Percentiles rank a stretch among this genome's conserved stretches.
Conservation (phyloP, 2,888 invertebrate genomes). For the Galerucella pusilla region DNA sequence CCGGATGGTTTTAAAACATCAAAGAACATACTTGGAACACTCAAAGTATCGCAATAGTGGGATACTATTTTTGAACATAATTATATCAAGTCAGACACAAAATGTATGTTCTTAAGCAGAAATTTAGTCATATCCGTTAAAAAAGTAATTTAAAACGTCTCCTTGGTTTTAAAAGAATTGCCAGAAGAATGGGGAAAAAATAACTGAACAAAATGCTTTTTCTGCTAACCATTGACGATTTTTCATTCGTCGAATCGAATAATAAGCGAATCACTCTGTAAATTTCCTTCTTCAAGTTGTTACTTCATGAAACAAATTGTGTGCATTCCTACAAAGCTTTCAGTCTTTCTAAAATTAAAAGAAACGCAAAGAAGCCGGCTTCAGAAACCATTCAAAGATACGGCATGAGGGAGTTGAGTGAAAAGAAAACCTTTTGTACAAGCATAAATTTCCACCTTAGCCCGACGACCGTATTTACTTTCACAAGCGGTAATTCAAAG, state of each 20-base stretch:
- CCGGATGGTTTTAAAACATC: not conserved
- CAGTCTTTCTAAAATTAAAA: conserved; percentile 9
- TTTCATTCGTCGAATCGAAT: too few relatives aligned
- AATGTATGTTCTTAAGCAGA: too few relatives aligned
- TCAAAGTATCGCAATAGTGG: too few relatives aligned
- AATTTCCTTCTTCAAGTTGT: conserved; percentile 16
- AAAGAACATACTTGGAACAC: not conserved
- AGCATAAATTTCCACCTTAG: conserved; percentile 27
- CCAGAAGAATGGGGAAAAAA: too few relatives aligned
- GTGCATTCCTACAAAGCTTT: not conserved
- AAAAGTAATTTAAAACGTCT: too few relatives aligned
- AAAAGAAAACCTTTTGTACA: conserved; percentile 27
- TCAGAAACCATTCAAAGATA: conserved; percentile 16
- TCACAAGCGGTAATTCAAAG: conserved; percentile 35
- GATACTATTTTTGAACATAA: too few relatives aligned
- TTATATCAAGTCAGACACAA: too few relatives aligned
- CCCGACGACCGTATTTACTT: conserved; percentile 25
- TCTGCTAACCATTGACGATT: too few relatives aligned
- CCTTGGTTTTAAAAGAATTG: too few relatives aligned
- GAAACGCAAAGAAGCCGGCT: conserved; percentile 7
- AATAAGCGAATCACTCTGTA: not conserved
- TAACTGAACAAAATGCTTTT: too few relatives aligned
- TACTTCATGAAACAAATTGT: conserved; percentile 13
- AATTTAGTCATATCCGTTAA: too few relatives aligned
- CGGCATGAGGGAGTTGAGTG: conserved; percentile 14